Base-by-base conservation (phyloP, 2,797 vertebrate genomes). In the Myotis myotis region DNA sequence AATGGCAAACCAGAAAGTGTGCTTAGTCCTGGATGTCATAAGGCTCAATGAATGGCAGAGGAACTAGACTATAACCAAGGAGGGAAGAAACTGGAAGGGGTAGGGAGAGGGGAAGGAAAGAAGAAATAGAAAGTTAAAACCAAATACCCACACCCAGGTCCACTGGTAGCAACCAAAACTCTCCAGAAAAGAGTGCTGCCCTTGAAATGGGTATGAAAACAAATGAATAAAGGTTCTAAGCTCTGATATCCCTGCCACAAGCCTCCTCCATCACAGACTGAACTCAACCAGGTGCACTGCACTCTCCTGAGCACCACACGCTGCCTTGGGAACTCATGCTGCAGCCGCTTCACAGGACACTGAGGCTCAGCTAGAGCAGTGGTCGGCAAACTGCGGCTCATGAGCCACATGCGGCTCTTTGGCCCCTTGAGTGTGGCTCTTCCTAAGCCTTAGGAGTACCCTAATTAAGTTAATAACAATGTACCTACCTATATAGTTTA, bases 301-400 rank as follows among this genome's bases (percentile, higher is more conserved):
- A 28, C 20, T 4, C 1, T 17, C 33, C 28, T 66, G 41, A 5
- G 4, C 30, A 13, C 2, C 33, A 4, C 4, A 2, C 0, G 3
- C n/a, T 62, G 12, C 12, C 3, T 0, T 0, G 55, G 72, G 44
- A 23, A 5, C 2, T 23, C 9, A 36, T 13, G 6, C n/a, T 1
- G 16, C 12, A 1, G 25, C 55, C 81, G 30, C 60, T 6, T 44
- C 78, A 25, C 38, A 64, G 28, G 72, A 49, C 20, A 28, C 8
- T n/a, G 2, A 60, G 28, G 76, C 28, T 23, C 28, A 36, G 8
- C 9, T 12, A 15, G 22, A 33, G 30, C 15, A 11, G 44, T 44
- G 44, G 10, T 44, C 10, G 10, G 44, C 44, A 44, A 44, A 44
- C 44, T 44, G 44, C 44, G 10, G 44, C 44, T 44, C 44, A 1